Evolutionary conservation across 1,140 invertebrate genomes (phyloP).

Genomic region (Nasonia giraulti): DNA sequence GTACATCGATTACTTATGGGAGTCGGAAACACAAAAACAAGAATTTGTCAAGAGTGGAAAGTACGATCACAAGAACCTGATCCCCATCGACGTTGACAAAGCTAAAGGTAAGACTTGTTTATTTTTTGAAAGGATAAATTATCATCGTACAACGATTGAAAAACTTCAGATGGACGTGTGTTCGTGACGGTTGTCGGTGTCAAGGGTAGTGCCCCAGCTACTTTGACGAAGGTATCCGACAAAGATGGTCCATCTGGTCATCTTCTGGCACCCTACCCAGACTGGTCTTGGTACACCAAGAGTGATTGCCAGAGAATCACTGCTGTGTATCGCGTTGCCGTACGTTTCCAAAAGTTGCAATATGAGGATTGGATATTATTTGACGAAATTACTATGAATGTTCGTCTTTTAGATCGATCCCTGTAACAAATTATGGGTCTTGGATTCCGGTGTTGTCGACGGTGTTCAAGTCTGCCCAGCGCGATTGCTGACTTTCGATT

Average conservation of each 20-base stretch:
- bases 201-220: constrained; percentile 58
- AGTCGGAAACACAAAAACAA: constrained; percentile 27
- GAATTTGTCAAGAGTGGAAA: constrained; percentile 74
- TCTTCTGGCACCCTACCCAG: constrained; percentile 58
- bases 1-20: constrained; percentile 55
- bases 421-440: constrained; percentile 72
- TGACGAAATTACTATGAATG: too few relatives aligned
- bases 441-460: constrained; percentile 72
- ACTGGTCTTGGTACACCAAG: constrained; percentile 56
- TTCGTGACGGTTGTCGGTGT: constrained; percentile 69
- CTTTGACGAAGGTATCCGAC: constrained; percentile 52
- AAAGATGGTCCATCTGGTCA: constrained; percentile 45
- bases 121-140: too few relatives aligned
- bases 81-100: constrained; percentile 56
- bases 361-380: too few relatives aligned
- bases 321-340: constrained; percentile 56
- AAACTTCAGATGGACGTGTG: constrained; percentile 40
- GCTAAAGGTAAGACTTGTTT: not conserved
- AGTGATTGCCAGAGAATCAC: constrained; percentile 54
- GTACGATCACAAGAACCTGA: constrained; percentile 67
- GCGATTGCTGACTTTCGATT: constrained; percentile 71
- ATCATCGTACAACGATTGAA: too few relatives aligned
- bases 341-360: constrained; percentile 28
- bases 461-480: constrained; percentile 67
- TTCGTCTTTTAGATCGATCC: constrained; percentile 61